These are phyloP conservation scores for Aphis gossypii DNA, from an alignment of 1,140 invertebrate species.

Conservation along the genomic window DNA sequence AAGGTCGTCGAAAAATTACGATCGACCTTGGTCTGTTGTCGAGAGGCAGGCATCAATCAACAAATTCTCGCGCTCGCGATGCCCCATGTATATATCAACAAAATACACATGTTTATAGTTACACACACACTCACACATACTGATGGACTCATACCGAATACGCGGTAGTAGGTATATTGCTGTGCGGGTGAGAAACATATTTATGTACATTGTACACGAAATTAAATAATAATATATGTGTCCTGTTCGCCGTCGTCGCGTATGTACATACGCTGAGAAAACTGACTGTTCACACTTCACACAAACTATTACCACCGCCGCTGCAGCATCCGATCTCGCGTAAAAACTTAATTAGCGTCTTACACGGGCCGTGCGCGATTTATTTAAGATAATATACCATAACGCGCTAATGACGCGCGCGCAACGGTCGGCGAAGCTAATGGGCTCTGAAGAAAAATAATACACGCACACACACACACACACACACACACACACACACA, in stretches of 20 bases:
- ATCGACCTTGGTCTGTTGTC: conserved; percentile 51
- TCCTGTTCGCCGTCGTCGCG: not conserved
- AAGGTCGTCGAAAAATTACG: conserved; percentile 54
- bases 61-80: not conserved
- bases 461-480: not conserved
- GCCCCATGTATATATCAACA: not conserved
- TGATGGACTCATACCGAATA: not conserved
- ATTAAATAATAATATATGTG: not conserved
- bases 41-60: conserved; percentile 51
- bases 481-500: not conserved
- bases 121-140: not conserved
- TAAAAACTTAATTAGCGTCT: conserved; percentile 57
- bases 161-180: conserved; percentile 21
- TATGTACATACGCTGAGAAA: conserved; percentile 34
- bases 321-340: conserved; percentile 17
- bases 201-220: not conserved
- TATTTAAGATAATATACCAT: conserved; percentile 52
- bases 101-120: not conserved
- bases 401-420: conserved; percentile 53
- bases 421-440: not conserved
- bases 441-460: conserved; percentile 16
- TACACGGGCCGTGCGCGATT: conserved; percentile 40
- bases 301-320: conserved; percentile 36
- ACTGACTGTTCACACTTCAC: conserved; percentile 47
- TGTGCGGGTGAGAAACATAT: not conserved